Base-by-base conservation (phyloP, 2,113 vertebrate species). In the Rhabdornis inornatus region DNA sequence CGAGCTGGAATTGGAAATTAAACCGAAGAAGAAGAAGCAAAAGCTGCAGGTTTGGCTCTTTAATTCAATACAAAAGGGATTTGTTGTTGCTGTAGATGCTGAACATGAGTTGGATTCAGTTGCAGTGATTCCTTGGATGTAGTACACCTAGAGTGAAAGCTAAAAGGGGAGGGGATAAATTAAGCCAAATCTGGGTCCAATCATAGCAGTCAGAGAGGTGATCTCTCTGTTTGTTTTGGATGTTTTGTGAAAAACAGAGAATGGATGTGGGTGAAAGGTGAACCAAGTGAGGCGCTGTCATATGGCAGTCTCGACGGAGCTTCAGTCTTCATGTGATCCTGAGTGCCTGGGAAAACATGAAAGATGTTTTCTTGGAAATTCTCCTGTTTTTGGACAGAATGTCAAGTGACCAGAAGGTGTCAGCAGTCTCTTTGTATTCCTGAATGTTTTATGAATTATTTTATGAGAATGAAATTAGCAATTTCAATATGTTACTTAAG, bases 371-470 rank as follows among this genome's bases (percentile, higher is more conserved):
- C 33, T 83, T 76, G 83, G 69, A 84, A 93, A 49, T 81, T 10
- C 9, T 88, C 31, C 53, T 83, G 79, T n/a, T 70, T 89, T 78
- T 90, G 37, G 65, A 21, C 44, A 78, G 71, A 44, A 49, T 94
- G 79, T 86, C 37, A 49, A 76, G 59, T 93, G 86, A 42, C 97
- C 97, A 97, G 96, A 87, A 97, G 97, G 94, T 97, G 97, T 96
- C 94, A 92, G 83, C 93, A 97, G 83, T 79, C 81, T 53, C 91
- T 95, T 63, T 76, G 44, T 87, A 10, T 72, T 93, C 31, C 30
- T 33, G 63, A 89, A 42, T 0, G 0, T 35, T 50, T 59, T n/a
- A 83, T 70, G 7, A 70, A 57, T 59, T 90, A 84, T 72, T 76
- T 82, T 6, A n/a, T 68, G n/a, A 44, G 49, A 33, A 11, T 30